Evolutionary conservation across 2,888 invertebrate species (phyloP).

Genomic region (Plagodis dolabraria): DNA sequence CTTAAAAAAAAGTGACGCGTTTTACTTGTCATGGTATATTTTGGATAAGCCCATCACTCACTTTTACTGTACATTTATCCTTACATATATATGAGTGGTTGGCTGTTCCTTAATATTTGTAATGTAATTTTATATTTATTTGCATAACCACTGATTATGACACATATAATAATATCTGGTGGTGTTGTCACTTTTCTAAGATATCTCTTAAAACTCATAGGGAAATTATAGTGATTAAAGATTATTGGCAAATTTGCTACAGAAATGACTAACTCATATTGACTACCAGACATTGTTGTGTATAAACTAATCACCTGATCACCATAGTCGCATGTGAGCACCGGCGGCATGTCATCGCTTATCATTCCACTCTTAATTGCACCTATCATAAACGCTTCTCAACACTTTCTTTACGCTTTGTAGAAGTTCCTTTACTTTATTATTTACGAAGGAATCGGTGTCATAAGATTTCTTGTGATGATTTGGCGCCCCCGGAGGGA

Average conservation of each 20-base stretch:
- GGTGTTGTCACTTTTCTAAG: too few species aligned
- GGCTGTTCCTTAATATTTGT: conserved; percentile 21
- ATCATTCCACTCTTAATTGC: conserved; percentile 62
- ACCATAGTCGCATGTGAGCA: conserved; percentile 49
- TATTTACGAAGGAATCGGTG: conserved; percentile 78
- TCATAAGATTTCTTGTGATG: conserved; percentile 66
- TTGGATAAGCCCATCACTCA: conserved; percentile 20
- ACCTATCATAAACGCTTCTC: conserved; percentile 64
- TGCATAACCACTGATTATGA: conserved; percentile 33
- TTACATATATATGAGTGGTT: conserved; percentile 17
- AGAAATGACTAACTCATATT: too few species aligned
- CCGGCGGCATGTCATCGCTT: conserved; percentile 62
- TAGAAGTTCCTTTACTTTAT: conserved; percentile 48
- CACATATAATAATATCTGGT: conserved; percentile 28
- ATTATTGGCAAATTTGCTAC: too few species aligned
- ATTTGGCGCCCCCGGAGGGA: conserved; percentile 82
- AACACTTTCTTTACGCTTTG: conserved; percentile 62
- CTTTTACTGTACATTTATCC: not conserved
- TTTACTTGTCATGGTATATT: conserved; percentile 8
- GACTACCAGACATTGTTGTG: conserved; percentile 43
- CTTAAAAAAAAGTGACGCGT: conserved; percentile 33
- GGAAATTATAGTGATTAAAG: too few species aligned
- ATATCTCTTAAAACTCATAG: too few species aligned
- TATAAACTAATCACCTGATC: conserved; percentile 15
- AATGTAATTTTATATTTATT: conserved; percentile 32